Evolutionary conservation across 2,113 vertebrate genomes (phyloP).

Genomic region (Synchiropus splendidus): DNA sequence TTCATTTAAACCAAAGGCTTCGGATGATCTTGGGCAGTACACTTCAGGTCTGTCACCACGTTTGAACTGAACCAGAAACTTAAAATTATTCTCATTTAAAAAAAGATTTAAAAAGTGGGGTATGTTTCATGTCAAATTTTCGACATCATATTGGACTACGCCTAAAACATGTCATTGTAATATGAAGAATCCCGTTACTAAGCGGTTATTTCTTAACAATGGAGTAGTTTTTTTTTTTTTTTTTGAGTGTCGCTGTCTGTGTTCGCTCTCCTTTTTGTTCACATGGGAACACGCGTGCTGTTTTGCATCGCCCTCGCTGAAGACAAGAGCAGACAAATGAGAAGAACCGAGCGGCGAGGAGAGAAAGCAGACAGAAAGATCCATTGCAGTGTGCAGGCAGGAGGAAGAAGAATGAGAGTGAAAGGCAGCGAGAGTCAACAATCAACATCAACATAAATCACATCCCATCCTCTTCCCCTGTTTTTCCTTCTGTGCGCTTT

Average conservation of each 20-base stretch:
- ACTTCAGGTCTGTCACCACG: no score
- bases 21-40: no score
- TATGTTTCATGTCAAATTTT: conserved; percentile 13
- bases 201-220: no score
- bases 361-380: conserved; percentile 9
- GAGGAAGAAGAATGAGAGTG: conserved; percentile 12
- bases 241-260: no score
- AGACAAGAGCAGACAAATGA: conserved; percentile 1
- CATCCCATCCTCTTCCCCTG: conserved; percentile 5
- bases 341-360: conserved; percentile 6
- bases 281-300: no score
- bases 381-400: conserved; percentile 10
- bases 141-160: conserved; percentile 2
- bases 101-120: no score
- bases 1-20: no score
- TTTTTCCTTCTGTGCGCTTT: conserved; percentile 19
- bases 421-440: conserved; percentile 20
- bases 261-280: conserved; percentile 1
- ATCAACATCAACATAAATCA: conserved; percentile 37
- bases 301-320: neutral
- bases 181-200: no score
- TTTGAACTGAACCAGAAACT: no score
- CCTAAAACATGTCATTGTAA: no score
- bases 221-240: no score
- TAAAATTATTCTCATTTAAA: no score